Percentiles rank a stretch among this genome's conserved stretches.
phyloP scores from a whole-genome alignment of 2,113 vertebrate species.

The Hepsetus odoe region DNA sequence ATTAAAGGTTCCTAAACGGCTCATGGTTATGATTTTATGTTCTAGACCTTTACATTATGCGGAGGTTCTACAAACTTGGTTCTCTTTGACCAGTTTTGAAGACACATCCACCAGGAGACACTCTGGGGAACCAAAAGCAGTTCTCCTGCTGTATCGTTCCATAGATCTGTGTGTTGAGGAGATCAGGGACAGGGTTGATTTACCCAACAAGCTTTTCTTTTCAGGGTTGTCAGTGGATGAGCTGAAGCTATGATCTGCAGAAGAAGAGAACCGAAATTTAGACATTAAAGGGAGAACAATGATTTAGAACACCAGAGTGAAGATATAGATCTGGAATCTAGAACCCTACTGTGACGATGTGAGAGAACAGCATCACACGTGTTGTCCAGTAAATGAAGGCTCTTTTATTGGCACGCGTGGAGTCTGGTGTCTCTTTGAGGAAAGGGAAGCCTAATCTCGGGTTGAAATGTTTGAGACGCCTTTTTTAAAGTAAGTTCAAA shows the following conservation, averaged over 20 bases:
- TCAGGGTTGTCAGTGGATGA: background rate
- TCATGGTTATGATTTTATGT: background rate
- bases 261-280: too few relatives aligned
- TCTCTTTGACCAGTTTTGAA: too few relatives aligned
- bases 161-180: too few relatives aligned
- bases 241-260: background rate
- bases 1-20: background rate
- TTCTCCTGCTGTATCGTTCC: background rate
- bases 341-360: background rate
- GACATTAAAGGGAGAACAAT: too few relatives aligned
- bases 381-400: background rate
- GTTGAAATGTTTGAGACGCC: constrained; percentile 79
- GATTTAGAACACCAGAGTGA: too few relatives aligned
- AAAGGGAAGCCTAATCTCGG: constrained; percentile 70
- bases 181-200: too few relatives aligned
- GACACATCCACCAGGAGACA: too few relatives aligned
- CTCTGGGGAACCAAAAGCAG: too few relatives aligned
- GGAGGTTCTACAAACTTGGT: too few relatives aligned
- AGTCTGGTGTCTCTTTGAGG: constrained; percentile 35
- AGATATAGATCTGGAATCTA: too few relatives aligned
- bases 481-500: constrained; percentile 81
- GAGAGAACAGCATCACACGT: background rate
- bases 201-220: background rate
- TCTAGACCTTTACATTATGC: too few relatives aligned
- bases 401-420: background rate